Percentiles rank a stretch among this genome's conserved stretches.
Evolutionary conservation across 2,797 vertebrate genomes (phyloP).

Genomic region (Agapornis canus): DNA sequence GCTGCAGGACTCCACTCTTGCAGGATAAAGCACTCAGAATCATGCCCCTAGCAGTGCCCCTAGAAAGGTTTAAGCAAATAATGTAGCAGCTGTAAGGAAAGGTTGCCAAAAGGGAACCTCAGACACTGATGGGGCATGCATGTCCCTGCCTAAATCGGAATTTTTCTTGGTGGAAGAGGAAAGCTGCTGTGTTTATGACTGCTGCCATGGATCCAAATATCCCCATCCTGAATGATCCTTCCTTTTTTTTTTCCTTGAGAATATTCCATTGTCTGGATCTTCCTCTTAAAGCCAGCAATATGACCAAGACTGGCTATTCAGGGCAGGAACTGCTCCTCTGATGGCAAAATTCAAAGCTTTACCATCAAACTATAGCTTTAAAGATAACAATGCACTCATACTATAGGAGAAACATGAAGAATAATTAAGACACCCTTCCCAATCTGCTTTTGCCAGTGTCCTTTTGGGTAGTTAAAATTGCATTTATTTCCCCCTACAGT

Average conservation of each 20-base stretch:
- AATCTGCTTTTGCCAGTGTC: not conserved
- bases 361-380: not conserved
- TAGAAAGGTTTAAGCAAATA: not conserved
- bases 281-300: not conserved
- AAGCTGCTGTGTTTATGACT: not conserved
- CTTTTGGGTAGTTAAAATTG: not conserved
- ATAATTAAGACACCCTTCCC: not conserved
- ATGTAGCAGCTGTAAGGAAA: not conserved
- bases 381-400: not conserved
- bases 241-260: not conserved
- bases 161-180: not conserved
- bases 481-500: not conserved
- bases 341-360: not conserved
- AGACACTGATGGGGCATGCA: not conserved
- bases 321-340: not conserved
- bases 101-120: not conserved
- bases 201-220: conserved; percentile 20
- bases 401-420: not conserved
- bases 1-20: not conserved
- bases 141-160: not conserved
- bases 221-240: not conserved
- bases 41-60: not conserved
- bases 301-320: not conserved
- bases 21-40: not conserved
- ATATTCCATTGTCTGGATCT: not conserved